Base-by-base conservation (phyloP, 2,113 vertebrate genomes). In the Oreotrochilus melanogaster region DNA sequence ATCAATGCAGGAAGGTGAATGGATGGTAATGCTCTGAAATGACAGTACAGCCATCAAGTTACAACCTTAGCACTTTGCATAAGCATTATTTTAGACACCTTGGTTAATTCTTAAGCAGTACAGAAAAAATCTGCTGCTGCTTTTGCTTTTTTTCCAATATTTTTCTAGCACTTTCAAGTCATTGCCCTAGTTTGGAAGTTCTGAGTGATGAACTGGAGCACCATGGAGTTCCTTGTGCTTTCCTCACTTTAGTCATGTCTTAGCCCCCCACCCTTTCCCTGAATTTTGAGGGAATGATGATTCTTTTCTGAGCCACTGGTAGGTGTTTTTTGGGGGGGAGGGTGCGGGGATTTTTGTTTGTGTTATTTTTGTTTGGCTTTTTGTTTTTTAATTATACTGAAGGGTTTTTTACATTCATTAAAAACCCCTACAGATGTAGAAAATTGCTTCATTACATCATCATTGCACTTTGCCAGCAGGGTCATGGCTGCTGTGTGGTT, bases 201-300 rank as follows among this genome's bases (percentile, higher is more conserved):
- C 58, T 7, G 57, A n/a, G 30, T 56, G 69, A 12, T n/a, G 56
- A 9, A 6, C 19, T 16, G 35, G 37, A 54, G 16, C 6, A 2
- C 42, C 1, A 0, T 17, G 73, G 25, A 5, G 74, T 78, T 54
- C 11, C 31, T 42, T 78, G 51, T n/a, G n/a, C 50, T 70, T 53
- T 16, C 18, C n/a, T 28, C 19, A 3, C 16, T 81, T 50, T 0
- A 18, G 11, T 9, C 0, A 0, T 11, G 14, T 33, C 50, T 42
- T 65, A 25, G 31, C 30, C 8, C 8, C 8, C 4, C 10, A 13
- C 22, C 28, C 33, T 47, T 69, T 73, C 37, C 33, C 19, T 54
- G 58, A 22, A 16, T 70, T 93, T 66, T n/a, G 43, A n/a, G 42
- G 39, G 35, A 42, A 12, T 33, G 13, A 18, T 18, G 22, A 22